Evolutionary conservation across 2,797 vertebrate genomes (phyloP).

Genomic region (Lateolabrax maculatus): DNA sequence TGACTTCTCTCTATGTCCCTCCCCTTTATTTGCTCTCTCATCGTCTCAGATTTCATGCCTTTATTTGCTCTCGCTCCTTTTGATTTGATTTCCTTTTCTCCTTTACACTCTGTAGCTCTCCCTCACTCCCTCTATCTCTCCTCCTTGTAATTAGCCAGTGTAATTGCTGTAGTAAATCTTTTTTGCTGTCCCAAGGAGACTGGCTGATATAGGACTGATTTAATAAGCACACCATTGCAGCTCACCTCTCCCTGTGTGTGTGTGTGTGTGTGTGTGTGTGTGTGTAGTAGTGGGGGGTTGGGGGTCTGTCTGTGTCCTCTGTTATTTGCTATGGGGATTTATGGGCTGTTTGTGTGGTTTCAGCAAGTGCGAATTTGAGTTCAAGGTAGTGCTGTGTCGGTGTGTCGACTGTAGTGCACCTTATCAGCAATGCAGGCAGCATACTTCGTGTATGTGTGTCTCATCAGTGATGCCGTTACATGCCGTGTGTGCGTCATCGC

Average conservation of each 20-base stretch:
- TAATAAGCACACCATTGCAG: constrained; percentile 83
- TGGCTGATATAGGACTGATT: constrained; percentile 86
- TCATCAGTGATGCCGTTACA: constrained; percentile 76
- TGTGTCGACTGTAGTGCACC: constrained; percentile 73
- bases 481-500: constrained; percentile 80
- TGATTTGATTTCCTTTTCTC: constrained; percentile 78
- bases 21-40: constrained; percentile 61
- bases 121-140: constrained; percentile 69
- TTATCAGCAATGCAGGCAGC: constrained; percentile 80
- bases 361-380: constrained; percentile 77
- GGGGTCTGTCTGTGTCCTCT: constrained; percentile 72
- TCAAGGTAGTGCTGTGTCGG: constrained; percentile 81
- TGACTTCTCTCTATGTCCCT: constrained; percentile 52
- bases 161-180: constrained; percentile 89
- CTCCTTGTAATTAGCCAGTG: constrained; percentile 85
- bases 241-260: constrained; percentile 68
- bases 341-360: constrained; percentile 83
- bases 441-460: constrained; percentile 53
- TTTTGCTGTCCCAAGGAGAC: constrained; percentile 84
- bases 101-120: constrained; percentile 69
- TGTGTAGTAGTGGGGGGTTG: no score
- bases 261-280: constrained; percentile 44
- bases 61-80: constrained; percentile 72
- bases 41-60: constrained; percentile 66
- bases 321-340: constrained; percentile 82